Evolutionary conservation across 1,140 invertebrate genomes (phyloP), one percentile per base, ranked within the genome.

Genomic region (Ips typographus): DNA sequence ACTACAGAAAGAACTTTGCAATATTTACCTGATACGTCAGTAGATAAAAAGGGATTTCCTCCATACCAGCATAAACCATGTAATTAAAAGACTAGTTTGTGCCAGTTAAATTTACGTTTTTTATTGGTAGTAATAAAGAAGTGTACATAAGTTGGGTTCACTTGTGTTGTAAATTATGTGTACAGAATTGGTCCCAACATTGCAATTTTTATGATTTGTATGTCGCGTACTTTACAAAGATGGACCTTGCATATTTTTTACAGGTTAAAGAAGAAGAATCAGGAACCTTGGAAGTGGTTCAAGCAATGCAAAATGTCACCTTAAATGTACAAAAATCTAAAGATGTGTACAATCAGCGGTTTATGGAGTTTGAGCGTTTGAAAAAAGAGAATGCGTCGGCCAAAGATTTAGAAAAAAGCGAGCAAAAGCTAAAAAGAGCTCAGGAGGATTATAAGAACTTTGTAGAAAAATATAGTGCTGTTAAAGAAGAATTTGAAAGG

Each of bases 191-290:
- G 22, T 22, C 22, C 22, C 22, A 22, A 22, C 22, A 22, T 22
- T 22, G 22, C 22, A 22, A 22, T 22, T 22, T 22, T 22, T 22
- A 22, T 22, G 22, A 22, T 22, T 22, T 22, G 22, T 22, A 22
- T 22, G 22, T 22, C 22, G 22, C 22, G 22, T 22, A 22, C 22
- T 22, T 22, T 22, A 22, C 22, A 22, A 22, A 22, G 22, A 22
- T 22, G 22, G 22, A 22, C 22, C 22, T 22, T 22, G 22, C 22
- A 22, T 22, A 49, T 59, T 59, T 7, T 22, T 56, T 57, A 5
- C 22, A 92, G 90, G 88, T 96, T 60, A 98, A 98, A 83, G 95
- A 97, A 81, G 94, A 94, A 74, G 94, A 97, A 84, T 90, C 93
- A 1, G 90, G 90, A 70, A 97, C 95, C 2, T 81, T 94, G 71